Percentiles rank a stretch among this genome's conserved stretches.
Conservation (phyloP, 1,140 invertebrate genomes). For the Camponotus vicinus region DNA sequence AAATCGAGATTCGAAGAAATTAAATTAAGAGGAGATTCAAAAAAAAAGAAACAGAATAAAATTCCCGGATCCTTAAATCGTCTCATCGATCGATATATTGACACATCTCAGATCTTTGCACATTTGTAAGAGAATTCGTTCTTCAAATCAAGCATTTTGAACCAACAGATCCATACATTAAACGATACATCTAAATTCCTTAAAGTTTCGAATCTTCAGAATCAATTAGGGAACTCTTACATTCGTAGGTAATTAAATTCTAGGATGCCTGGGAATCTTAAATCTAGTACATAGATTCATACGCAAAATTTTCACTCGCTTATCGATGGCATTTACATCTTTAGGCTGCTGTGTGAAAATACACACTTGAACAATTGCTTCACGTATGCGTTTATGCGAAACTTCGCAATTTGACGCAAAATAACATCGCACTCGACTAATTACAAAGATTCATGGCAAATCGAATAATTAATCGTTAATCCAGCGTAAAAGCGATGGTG, state of each 20-base stretch:
- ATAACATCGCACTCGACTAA: background rate
- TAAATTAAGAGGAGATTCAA: background rate
- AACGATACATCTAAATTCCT: background rate
- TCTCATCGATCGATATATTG: background rate
- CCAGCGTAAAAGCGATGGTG: constrained; percentile 36
- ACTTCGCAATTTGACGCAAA: constrained; percentile 1
- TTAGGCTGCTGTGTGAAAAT: constrained; percentile 43
- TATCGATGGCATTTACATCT: background rate
- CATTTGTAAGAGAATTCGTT: background rate
- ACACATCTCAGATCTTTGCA: background rate
- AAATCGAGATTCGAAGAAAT: background rate
- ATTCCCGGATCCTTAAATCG: background rate
- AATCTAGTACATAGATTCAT: constrained; percentile 2
- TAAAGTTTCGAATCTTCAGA: background rate
- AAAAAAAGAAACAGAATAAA: background rate
- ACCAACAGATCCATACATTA: background rate
- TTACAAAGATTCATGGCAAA: constrained; percentile 24
- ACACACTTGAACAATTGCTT: constrained; percentile 34
- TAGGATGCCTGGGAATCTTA: background rate
- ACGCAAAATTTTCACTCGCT: constrained; percentile 31
- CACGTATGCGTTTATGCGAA: background rate
- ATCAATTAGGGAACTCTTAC: background rate
- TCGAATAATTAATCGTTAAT: constrained; percentile 32
- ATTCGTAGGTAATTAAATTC: background rate
- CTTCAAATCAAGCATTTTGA: background rate